A percentile compares a stretch with the other conserved stretches of the same genome.
phyloP scores from a whole-genome alignment of 2,113 vertebrate genomes.

The Excalfactoria chinensis region DNA sequence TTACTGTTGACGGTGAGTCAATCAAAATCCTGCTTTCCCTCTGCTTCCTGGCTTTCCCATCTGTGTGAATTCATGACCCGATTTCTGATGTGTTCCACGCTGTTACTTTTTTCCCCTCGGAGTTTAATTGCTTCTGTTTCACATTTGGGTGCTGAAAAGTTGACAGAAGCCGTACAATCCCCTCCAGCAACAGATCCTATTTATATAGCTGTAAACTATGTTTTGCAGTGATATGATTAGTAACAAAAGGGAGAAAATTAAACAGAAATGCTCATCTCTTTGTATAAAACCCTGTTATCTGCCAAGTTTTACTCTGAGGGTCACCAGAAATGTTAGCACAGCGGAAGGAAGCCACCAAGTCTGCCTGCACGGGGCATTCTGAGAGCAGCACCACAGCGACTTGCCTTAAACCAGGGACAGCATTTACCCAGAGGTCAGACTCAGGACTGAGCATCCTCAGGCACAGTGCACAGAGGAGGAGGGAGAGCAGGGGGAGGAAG shows the following conservation, averaged over 20 bases:
- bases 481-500: neutral
- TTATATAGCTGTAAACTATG: slow-evolving; percentile 72
- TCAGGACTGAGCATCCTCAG: neutral
- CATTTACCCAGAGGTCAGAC: neutral
- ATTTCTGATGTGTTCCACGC: slow-evolving; percentile 77
- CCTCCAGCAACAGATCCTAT: slow-evolving; percentile 75
- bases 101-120: slow-evolving; percentile 72
- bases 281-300: slow-evolving; percentile 45
- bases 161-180: slow-evolving; percentile 75
- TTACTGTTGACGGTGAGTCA: slow-evolving; percentile 74
- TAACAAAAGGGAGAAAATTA: slow-evolving; percentile 75
- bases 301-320: slow-evolving; percentile 29
- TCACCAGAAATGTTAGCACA: neutral
- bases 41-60: slow-evolving; percentile 73
- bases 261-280: slow-evolving; percentile 65
- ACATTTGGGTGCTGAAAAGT: slow-evolving; percentile 77
- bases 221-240: slow-evolving; percentile 76
- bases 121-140: slow-evolving; percentile 79
- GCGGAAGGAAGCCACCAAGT: neutral
- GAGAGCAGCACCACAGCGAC: neutral
- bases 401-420: neutral
- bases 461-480: neutral
- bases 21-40: slow-evolving; percentile 71
- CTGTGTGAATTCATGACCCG: slow-evolving; percentile 78
- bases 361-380: neutral